Conservation (phyloP, 2,888 invertebrate genomes). For the Cephus nigrinus region DNA sequence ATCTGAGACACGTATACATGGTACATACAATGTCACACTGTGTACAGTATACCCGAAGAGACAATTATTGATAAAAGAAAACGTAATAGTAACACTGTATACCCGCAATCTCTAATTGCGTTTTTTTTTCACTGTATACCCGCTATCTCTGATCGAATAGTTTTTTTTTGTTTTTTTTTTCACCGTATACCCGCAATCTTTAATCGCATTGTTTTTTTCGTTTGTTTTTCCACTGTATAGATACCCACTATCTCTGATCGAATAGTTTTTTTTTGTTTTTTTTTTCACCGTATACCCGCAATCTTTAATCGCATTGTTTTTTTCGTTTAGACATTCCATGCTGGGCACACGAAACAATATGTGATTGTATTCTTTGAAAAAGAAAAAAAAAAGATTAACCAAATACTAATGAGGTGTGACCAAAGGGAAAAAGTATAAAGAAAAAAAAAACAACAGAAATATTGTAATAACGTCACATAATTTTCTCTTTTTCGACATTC, state of each 20-base stretch:
- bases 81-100: background rate
- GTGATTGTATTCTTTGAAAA: conserved; percentile 40
- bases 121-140: background rate
- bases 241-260: background rate
- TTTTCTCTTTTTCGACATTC: no score
- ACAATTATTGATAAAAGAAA: no score
- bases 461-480: no score
- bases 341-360: conserved; percentile 30
- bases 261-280: no score
- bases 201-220: conserved; percentile 31
- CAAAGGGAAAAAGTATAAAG: background rate
- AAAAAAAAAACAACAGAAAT: conserved; percentile 31
- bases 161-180: conserved; percentile 32
- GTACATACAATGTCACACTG: no score
- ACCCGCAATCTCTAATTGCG: conserved; percentile 12
- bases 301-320: conserved; percentile 22
- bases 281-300: background rate
- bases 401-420: no score
- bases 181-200: conserved; percentile 5
- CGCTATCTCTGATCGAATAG: conserved; percentile 17
- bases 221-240: conserved; percentile 24
- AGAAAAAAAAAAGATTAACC: conserved; percentile 29
- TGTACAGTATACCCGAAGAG: no score
- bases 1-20: no score
- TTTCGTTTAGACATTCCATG: conserved; percentile 58